Conservation (phyloP, 2,888 invertebrate genomes). For the Gymnoscelis rufifasciata region DNA sequence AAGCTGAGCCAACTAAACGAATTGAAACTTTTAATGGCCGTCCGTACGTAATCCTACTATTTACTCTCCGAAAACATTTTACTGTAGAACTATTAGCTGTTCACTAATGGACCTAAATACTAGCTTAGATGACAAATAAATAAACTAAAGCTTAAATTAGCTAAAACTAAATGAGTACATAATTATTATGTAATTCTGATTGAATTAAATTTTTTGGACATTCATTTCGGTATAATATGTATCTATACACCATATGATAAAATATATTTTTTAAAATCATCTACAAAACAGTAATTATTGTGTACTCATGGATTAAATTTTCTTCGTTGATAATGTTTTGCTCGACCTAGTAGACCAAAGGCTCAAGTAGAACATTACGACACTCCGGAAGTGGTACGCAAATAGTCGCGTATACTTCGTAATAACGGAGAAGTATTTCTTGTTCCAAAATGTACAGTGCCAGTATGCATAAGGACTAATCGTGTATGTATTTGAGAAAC, state of each 20-base stretch:
- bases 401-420: no score
- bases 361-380: constrained; percentile 76
- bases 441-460: no score
- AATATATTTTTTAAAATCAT: constrained; percentile 24
- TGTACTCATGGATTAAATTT: constrained; percentile 42
- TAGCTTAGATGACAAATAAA: no score
- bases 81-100: constrained; percentile 12
- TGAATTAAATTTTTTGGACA: no score
- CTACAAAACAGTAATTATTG: constrained; percentile 42
- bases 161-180: no score
- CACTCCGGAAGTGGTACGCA: constrained; percentile 79
- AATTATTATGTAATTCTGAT: no score
- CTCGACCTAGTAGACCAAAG: constrained; percentile 52
- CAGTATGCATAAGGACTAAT: no score
- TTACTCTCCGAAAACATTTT: constrained; percentile 5
- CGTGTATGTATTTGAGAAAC: no score
- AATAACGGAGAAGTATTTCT: no score
- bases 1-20: constrained; percentile 12
- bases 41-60: constrained; percentile 3
- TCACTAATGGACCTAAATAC: constrained; percentile 10
- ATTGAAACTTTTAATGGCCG: constrained; percentile 16
- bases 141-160: no score
- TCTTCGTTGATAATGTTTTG: constrained; percentile 45
- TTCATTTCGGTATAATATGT: no score
- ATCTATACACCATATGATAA: no score